These are phyloP conservation scores for Protomyctophum bolini DNA, from an alignment of 2,113 vertebrate species.

Conservation along the genomic window DNA sequence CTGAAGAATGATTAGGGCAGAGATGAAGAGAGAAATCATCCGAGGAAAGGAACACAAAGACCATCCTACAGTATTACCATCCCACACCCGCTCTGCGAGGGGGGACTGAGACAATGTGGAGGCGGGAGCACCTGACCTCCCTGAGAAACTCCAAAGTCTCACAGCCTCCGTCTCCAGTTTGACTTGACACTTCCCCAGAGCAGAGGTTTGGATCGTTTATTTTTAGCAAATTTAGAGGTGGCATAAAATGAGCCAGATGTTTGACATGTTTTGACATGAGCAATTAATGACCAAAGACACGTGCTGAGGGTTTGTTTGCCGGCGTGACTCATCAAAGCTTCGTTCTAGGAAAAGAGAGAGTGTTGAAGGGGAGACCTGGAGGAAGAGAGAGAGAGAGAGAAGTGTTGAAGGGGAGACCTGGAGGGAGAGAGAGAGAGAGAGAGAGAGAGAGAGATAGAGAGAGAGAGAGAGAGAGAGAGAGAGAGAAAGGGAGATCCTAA, in stretches of 20 bases:
- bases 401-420: neutral
- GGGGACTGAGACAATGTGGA: conserved; percentile 36
- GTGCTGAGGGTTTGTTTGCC: neutral
- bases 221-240: neutral
- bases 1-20: conserved; percentile 46
- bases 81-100: conserved; percentile 13
- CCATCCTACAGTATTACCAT: conserved; percentile 44
- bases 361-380: conserved; percentile 15
- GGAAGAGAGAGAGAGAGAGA: neutral
- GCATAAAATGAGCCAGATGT: neutral
- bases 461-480: neutral
- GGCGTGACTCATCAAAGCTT: neutral
- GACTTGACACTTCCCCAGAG: conserved; percentile 9
- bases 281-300: neutral
- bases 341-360: neutral
- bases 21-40: conserved; percentile 57
- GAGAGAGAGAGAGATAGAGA: neutral
- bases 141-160: conserved; percentile 39
- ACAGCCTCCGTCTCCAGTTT: neutral
- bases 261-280: neutral
- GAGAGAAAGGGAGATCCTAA: conserved; percentile 25
- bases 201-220: neutral
- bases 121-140: conserved; percentile 38
- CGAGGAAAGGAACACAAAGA: conserved; percentile 44
- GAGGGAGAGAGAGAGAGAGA: neutral